Base-by-base conservation (phyloP, 2,888 invertebrate species). In the Polylopha cassiicola region DNA sequence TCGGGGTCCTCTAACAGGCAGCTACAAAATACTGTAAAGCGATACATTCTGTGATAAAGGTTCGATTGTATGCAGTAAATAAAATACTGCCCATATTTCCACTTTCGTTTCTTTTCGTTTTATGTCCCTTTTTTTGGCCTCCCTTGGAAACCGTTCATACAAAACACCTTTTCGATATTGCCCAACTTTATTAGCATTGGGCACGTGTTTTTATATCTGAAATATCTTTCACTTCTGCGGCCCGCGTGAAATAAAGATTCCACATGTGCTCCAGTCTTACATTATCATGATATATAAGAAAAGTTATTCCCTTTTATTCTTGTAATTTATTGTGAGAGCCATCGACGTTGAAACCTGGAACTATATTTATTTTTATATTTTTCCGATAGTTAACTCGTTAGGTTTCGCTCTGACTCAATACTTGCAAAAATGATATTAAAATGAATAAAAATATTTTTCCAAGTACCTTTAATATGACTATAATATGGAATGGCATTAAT, bases 21-120 rank as follows among this genome's bases (percentile, higher is more conserved):
- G 67, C 71, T 72, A 66, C 63, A 63, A 66, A 74, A 73, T 65
- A 71, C 67, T 74, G 67, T 73, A 73, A 80, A 73, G 70, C 69
- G 68, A 78, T 77, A 79, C 78, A 77, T 73, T 73, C 75, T 64
- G 75, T 76, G 81, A 82, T 85, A 81, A 78, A 84, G 79, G 81
- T 74, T 76, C 82, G 70, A 84, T 84, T 85, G 84, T 81, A 75
- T 79, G 77, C 76, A 81, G 84, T 84, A 85, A 85, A 86, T 85
- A 86, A 85, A 81, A 85, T 84, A 86, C 84, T 75, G 75, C 68
- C 73, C 78, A 79, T 84, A 80, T 80, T 81, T 82, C 78, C 74
- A 77, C 78, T 75, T 81, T 79, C 77, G 76, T 77, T 80, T 80
- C 75, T 78, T 75, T 67, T 58, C 66, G 61, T 78, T 78, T 84